Conservation (phyloP, 2,888 invertebrate genomes). For the Schrankia costaestrigalis region DNA sequence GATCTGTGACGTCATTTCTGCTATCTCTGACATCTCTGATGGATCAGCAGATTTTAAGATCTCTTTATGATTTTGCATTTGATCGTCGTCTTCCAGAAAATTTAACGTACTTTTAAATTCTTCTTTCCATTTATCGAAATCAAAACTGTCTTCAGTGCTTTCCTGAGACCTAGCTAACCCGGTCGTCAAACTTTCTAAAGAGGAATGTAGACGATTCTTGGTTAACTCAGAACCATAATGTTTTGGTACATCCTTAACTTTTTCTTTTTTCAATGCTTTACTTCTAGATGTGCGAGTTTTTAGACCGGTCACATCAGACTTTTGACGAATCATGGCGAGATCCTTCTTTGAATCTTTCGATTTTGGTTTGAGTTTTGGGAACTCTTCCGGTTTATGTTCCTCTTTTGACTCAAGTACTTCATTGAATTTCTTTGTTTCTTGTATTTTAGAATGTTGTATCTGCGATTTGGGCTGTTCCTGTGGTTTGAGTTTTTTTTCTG, state of each 20-base stretch:
- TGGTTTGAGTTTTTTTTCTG: neutral
- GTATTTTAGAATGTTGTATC: constrained; percentile 13
- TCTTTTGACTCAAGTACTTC: constrained; percentile 1
- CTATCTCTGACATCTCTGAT: constrained; percentile 74
- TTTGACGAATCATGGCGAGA: constrained; percentile 75
- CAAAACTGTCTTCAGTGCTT: constrained; percentile 64
- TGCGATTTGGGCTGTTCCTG: neutral
- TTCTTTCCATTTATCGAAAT: constrained; percentile 72
- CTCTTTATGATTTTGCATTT: constrained; percentile 63
- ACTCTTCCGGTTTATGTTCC: constrained; percentile 5
- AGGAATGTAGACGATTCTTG: constrained; percentile 69
- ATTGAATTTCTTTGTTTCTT: constrained; percentile 32
- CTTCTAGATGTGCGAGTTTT: constrained; percentile 66
- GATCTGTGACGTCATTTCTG: constrained; percentile 75
- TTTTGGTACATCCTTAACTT: constrained; percentile 45
- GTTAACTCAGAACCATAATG: constrained; percentile 50
- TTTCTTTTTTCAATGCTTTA: constrained; percentile 60
- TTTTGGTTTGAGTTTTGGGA: constrained; percentile 16
- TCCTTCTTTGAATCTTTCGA: constrained; percentile 34
- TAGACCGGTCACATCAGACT: constrained; percentile 82
- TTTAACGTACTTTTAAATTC: constrained; percentile 69
- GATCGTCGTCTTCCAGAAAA: constrained; percentile 69
- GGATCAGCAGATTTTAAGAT: constrained; percentile 68
- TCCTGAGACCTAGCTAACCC: constrained; percentile 68
- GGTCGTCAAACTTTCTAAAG: constrained; percentile 67